phyloP scores from a whole-genome alignment of 1,140 invertebrate genomes.

The Zelostemma sp. region DNA sequence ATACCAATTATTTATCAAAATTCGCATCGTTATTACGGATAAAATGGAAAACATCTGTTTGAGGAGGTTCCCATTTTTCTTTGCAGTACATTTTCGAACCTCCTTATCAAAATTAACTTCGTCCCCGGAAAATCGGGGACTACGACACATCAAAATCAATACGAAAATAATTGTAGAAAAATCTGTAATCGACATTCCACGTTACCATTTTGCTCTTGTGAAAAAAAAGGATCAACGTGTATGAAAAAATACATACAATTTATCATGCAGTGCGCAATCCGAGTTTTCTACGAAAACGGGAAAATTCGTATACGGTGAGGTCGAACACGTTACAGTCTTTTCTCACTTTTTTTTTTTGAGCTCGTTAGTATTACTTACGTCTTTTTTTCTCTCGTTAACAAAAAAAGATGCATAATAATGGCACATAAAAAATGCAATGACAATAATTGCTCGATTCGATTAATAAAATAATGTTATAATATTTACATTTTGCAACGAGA shows the following conservation, averaged over 20 bases:
- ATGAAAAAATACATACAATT: conserved; percentile 8
- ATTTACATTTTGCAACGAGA: conserved; percentile 49
- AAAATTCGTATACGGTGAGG: conserved; percentile 29
- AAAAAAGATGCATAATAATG: conserved; percentile 45
- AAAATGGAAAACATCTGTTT: too few relatives aligned
- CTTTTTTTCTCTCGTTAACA: conserved; percentile 15
- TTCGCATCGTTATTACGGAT: too few relatives aligned
- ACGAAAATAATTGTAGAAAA: not conserved
- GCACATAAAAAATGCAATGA: conserved; percentile 46
- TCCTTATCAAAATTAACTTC: too few relatives aligned
- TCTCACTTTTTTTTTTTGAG: conserved; percentile 29
- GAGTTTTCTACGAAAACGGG: conserved; percentile 18
- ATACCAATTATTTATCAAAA: not conserved
- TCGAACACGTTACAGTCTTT: conserved; percentile 16
- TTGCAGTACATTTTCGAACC: too few relatives aligned
- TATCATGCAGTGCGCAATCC: conserved; percentile 18
- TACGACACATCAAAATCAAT: too few relatives aligned
- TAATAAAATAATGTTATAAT: conserved; percentile 35
- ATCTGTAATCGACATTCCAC: too few relatives aligned
- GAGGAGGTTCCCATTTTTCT: too few relatives aligned
- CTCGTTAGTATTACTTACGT: conserved; percentile 34
- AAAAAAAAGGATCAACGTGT: conserved; percentile 14
- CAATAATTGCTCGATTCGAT: conserved; percentile 17
- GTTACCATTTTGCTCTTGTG: conserved; percentile 10
- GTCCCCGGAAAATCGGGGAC: too few relatives aligned